Base-by-base conservation (phyloP, 2,113 vertebrate genomes). In the Mobula hypostoma region DNA sequence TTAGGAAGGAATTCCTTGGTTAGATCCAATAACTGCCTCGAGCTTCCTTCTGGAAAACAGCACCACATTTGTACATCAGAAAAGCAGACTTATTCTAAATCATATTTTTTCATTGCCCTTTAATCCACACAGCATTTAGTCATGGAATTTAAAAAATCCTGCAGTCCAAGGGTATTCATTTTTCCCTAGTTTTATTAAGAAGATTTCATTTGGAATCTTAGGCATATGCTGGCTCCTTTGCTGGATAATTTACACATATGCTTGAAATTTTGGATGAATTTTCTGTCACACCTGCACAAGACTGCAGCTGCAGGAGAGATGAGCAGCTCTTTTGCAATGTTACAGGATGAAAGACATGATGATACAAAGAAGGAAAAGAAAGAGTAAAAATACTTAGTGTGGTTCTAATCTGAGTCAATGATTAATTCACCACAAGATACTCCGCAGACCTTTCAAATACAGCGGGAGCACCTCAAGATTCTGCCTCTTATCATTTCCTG, bases 1-100 rank as follows among this genome's bases (percentile, higher is more conserved):
- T 93, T 93, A 72, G 66, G 91, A 76, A 93, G 70, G 70, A 74
- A 93, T 72, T 93, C 91, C 91, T 93, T 48, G 68, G 66, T 93
- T 93, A 72, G 90, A 70, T 93, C 70, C 91, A 32, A 90, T 76
- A 76, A 17, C 2, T 93, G 91, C 66, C 91, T 76, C 19, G 5
- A 93, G 91, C 91, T 72, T 93, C 68, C 91, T 93, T 93, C 70
- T 93, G 70, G 36, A 93, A 93, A 93, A 40, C 24, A 74, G 36
- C 6, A 93, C 70, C 70, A 74, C 27, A 93, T 93, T 56, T 93
- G 24, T 76, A 74, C 91, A 74, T 74, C 40, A 72, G 91, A 74
- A 93, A 93, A 48, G 68, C 91, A 93, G 91, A 11, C 0, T 29
- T 24, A 27, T 29, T 48, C 68, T 48, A 40, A 74, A 74, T 93